Evolutionary conservation across 2,797 vertebrate species (phyloP).

Genomic region (Chaenodraco wilsoni): DNA sequence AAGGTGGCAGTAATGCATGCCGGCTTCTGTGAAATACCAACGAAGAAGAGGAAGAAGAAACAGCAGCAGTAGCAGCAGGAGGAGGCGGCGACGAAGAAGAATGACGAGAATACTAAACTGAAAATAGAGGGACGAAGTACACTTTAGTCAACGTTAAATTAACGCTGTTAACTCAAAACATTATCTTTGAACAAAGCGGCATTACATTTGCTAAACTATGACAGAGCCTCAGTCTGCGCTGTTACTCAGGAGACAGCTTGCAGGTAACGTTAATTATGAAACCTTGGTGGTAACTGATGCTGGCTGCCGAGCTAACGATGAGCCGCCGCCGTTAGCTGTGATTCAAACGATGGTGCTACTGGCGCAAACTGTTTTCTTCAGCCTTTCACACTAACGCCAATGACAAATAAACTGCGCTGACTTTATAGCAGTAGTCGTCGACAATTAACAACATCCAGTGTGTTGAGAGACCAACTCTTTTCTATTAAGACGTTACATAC

Average conservation of each 20-base stretch:
- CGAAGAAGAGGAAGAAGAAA: constrained; percentile 47
- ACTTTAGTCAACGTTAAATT: constrained; percentile 52
- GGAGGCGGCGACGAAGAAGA: constrained; percentile 43
- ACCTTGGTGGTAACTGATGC: constrained; percentile 41
- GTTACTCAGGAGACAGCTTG: constrained; percentile 96
- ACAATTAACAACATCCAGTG: not conserved
- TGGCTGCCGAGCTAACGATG: constrained; percentile 56
- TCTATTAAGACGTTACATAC: constrained; percentile 6
- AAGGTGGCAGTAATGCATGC: constrained; percentile 30
- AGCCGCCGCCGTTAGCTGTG: constrained; percentile 52
- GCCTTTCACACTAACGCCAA: constrained; percentile 35
- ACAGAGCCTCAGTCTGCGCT: constrained; percentile 96
- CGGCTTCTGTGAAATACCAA: not conserved
- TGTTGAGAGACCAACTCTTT: not conserved
- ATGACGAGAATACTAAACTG: constrained; percentile 72
- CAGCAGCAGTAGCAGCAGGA: not conserved
- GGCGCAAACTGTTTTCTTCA: constrained; percentile 63
- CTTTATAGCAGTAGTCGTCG: fast-evolving
- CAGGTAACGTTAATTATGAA: constrained; percentile 87
- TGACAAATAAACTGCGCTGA: constrained; percentile 4
- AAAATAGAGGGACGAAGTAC: constrained; percentile 70
- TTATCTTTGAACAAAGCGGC: constrained; percentile 51
- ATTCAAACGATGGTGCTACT: constrained; percentile 56
- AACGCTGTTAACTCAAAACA: constrained; percentile 55
- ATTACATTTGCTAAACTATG: constrained; percentile 79